A percentile compares a stretch with the other conserved stretches of the same genome.
phyloP scores from a whole-genome alignment of 2,888 invertebrate species.

The Anarsia innoxiella region DNA sequence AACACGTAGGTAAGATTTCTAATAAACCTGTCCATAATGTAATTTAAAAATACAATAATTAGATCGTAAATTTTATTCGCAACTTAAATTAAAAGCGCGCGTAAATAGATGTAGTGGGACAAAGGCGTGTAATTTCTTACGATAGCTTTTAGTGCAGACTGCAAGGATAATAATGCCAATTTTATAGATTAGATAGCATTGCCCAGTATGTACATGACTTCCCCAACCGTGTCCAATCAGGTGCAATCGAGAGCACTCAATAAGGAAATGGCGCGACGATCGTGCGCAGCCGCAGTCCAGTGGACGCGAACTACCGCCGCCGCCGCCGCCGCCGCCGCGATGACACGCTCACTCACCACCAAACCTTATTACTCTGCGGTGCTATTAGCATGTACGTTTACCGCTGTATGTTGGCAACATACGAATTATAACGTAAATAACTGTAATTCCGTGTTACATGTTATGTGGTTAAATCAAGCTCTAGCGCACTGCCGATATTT shows the following conservation, averaged over 20 bases:
- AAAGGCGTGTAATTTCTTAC: not conserved
- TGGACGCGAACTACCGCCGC: not conserved
- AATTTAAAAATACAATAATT: too few relatives aligned
- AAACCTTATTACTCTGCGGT: conserved; percentile 13
- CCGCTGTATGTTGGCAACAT: conserved; percentile 3
- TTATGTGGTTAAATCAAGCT: not conserved
- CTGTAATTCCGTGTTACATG: conserved; percentile 2
- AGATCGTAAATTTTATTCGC: too few relatives aligned
- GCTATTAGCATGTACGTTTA: conserved; percentile 9
- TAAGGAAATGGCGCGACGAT: conserved; percentile 39
- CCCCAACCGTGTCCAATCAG: conserved; percentile 17
- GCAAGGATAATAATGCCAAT: conserved; percentile 13
- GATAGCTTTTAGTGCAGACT: conserved; percentile 6
- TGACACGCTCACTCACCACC: conserved; percentile 8
- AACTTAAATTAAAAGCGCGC: too few relatives aligned
- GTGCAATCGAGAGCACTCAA: conserved; percentile 34
- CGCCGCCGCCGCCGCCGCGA: conserved; percentile 10
- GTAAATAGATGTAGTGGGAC: not conserved
- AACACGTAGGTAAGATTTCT: too few relatives aligned
- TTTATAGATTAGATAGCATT: conserved; percentile 14
- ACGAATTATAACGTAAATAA: conserved; percentile 5
- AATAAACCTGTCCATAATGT: too few relatives aligned
- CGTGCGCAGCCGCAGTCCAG: conserved; percentile 15
- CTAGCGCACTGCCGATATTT: too few relatives aligned
- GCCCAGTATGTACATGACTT: conserved; percentile 10